Evolutionary conservation across 2,797 vertebrate genomes (phyloP), one percentile per base, ranked within the genome.

Genomic region (Sciurus vulgaris): DNA sequence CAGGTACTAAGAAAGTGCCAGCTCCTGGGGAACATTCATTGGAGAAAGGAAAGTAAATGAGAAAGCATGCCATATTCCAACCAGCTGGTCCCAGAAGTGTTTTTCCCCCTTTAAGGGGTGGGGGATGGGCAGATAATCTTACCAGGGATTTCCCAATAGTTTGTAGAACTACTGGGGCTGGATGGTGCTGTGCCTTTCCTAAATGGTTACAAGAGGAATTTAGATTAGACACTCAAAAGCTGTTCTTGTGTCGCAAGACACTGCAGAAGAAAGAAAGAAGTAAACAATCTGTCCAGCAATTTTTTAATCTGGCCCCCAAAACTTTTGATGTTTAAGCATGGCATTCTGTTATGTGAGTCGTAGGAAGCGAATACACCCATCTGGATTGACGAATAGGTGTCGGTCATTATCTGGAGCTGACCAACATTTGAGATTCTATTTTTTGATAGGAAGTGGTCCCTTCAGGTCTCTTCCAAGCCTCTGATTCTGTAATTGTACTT

Each of bases 81-180:
- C 44, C 83, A 94, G 51, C 63, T 89, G 38, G 65, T 65, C 33
- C 78, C 90, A 85, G 73, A 92, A 88, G 33, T 35, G 41, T 65
- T 47, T 77, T 54, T 47, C 13, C 10, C 44, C 65, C 67, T 89
- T 96, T 86, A 92, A 87, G 51, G 38, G 51, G 6, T 74, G 77
- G 90, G 70, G 74, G 51, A 70, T 38, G 85, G 86, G 81, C 38
- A 61, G 7, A 51, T 93, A 85, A 95, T 88, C 95, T 96, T 96
- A 95, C 51, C 59, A 93, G 72, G 33, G 69, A 96, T 97, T 97
- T 96, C 94, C 67, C 86, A 97, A 89, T 85, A 86, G 47, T n/a
- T 18, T 33, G 38, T 65, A 79, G 83, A 94, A 93, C 67, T 89
- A 47, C 49, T 72, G 73, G 67, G 82, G 67, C 69, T 79, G 87